phyloP scores from a whole-genome alignment of 64 coral and sea anemone genomes.

The Trachythela sp. region DNA sequence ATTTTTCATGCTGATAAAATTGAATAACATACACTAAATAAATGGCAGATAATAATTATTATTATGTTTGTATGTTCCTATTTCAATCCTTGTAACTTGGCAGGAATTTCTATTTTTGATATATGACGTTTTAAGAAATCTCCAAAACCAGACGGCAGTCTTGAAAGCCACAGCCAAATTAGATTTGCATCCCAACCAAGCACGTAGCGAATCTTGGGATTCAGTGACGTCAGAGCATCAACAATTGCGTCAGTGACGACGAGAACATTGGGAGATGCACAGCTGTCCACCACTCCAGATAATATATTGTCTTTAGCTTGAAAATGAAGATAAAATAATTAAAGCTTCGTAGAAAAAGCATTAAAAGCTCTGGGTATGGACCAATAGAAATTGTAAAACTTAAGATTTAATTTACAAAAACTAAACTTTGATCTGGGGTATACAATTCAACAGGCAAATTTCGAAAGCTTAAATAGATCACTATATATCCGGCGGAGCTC shows the following conservation, averaged over 20 bases:
- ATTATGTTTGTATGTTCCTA: not conserved
- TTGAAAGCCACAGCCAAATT: conserved; percentile 81
- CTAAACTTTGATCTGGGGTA: no score
- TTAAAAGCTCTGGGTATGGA: no score
- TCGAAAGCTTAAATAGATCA: no score
- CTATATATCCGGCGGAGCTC: no score
- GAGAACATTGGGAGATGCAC: conserved; percentile 61
- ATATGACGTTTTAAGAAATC: conserved; percentile 39
- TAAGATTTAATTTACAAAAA: no score
- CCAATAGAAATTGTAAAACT: no score
- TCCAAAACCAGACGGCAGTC: conserved; percentile 55
- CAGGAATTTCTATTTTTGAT: conserved; percentile 3
- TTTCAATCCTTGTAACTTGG: not conserved
- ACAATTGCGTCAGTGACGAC: conserved; percentile 66
- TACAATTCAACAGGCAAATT: no score
- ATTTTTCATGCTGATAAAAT: no score
- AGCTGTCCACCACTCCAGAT: conserved; percentile 68
- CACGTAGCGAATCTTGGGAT: conserved; percentile 68
- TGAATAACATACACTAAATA: no score
- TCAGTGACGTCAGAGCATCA: conserved; percentile 58
- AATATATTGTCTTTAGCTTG: conserved; percentile 72
- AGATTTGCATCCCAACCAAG: conserved; percentile 79
- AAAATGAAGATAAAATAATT: not conserved
- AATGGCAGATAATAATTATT: no score
- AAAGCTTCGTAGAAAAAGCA: no score